Evolutionary conservation across 2,113 vertebrate species (phyloP).

Genomic region (Platysternon megacephalum): DNA sequence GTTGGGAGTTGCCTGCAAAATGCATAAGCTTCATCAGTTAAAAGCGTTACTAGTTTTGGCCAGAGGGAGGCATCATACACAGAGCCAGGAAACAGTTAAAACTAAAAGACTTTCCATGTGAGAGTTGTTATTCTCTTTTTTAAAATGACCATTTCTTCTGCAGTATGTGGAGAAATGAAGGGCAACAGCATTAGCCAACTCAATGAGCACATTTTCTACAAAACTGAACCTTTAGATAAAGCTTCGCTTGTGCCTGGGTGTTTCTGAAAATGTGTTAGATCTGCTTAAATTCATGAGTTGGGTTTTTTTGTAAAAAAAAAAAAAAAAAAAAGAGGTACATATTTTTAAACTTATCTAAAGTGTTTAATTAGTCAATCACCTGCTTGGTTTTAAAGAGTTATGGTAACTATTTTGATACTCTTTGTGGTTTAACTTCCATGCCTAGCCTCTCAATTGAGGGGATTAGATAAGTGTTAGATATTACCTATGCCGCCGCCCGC

Average conservation of each 20-base stretch:
- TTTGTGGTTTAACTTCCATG: neutral
- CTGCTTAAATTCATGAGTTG: neutral
- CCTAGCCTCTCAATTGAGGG: neutral
- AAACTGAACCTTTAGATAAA: neutral
- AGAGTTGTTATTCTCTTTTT: accelerated
- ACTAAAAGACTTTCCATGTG: accelerated
- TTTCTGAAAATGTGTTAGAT: neutral
- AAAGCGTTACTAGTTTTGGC: accelerated
- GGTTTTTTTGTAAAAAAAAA: too few species aligned
- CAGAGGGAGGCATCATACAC: neutral
- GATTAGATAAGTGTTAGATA: neutral
- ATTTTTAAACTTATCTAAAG: neutral
- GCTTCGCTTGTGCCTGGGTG: neutral
- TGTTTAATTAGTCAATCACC: neutral
- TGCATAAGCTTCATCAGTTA: accelerated
- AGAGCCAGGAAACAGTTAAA: neutral
- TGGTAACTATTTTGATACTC: neutral
- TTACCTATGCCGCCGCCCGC: neutral
- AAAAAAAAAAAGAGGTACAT: too few species aligned
- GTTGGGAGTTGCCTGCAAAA: neutral
- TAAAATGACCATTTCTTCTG: neutral
- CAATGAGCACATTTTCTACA: accelerated
- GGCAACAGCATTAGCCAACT: neutral
- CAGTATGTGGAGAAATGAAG: neutral
- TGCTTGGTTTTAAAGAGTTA: neutral